Evolutionary conservation across 2,113 vertebrate genomes (phyloP), one percentile per base, ranked within the genome.

Genomic region (Pedionomus torquatus): DNA sequence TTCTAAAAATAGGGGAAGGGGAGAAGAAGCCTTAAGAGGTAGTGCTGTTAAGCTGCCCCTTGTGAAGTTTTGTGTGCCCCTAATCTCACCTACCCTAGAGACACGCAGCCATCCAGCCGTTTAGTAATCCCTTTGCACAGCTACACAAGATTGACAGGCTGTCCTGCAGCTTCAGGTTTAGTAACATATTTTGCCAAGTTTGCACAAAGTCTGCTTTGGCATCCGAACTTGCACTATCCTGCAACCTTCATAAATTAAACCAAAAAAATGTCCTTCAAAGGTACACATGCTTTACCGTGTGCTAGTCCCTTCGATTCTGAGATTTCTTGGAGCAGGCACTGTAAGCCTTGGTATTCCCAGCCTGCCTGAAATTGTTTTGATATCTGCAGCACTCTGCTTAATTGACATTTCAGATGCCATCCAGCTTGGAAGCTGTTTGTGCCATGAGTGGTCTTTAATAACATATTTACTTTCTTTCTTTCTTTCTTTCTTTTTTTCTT

Each of bases 31-130:
- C 26, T 41, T 55, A 9, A 31, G 79, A 21, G 1, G 2, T 4
- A 33, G 49, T 5, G 3, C 33, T 55, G 60, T 43, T 69, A 75
- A 66, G 72, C 52, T 58, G 46, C 15, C 14, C 51, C 41, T 63
- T 8, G 35, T 12, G 48, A n/a, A 55, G 70, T 46, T 83, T 17
- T 52, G 11, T n/a, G 58, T 17, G 5, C 17, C 24, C 14, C 3
- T 16, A 0, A 0, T 81, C 69, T 84, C 37, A 25, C 55, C 41
- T 37, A 10, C 43, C 44, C 71, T 39, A 13, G 55, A 17, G 63
- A 46, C 41, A 17, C 0, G 0, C 44, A 24, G 80, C 49, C 30
- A 0, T 7, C n/a, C 3, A 0, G 3, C 49, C 6, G 0, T 46
- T 49, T 13, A 30, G 39, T 43, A 30, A 64, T 58, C 83, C 30